Conservation (phyloP, 2,113 vertebrate genomes). For the Physeter macrocephalus region DNA sequence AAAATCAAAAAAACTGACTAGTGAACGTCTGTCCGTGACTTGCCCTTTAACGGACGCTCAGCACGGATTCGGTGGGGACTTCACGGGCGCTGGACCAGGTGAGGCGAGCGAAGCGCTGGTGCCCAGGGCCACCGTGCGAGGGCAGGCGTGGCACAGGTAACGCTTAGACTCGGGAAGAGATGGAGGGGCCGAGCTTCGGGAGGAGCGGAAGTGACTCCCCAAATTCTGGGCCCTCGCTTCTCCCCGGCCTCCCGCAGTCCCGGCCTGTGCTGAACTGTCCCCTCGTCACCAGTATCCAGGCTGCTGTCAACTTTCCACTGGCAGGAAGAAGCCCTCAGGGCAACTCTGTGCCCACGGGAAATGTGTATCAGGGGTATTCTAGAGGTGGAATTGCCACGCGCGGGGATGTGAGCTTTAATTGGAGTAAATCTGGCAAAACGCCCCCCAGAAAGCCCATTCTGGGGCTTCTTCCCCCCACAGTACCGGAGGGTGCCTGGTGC, state of each 20-base stretch:
- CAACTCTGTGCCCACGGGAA: rapidly evolving
- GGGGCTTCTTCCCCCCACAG: background rate
- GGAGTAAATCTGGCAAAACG: background rate
- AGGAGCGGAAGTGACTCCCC: background rate
- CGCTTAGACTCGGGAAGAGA: rapidly evolving
- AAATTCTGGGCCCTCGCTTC: rapidly evolving
- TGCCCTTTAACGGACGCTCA: rapidly evolving
- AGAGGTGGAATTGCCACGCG: rapidly evolving
- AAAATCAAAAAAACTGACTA: no score
- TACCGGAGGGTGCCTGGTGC: rapidly evolving
- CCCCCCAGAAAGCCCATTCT: background rate
- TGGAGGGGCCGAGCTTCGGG: rapidly evolving
- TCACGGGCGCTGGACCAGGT: rapidly evolving
- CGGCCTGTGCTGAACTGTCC: rapidly evolving
- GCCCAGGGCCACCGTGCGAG: rapidly evolving
- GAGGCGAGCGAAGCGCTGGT: rapidly evolving
- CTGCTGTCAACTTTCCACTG: rapidly evolving
- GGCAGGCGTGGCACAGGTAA: rapidly evolving
- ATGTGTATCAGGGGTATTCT: no score
- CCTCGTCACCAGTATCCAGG: background rate
- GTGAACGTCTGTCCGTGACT: background rate
- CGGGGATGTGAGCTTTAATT: background rate
- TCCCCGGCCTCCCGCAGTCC: rapidly evolving
- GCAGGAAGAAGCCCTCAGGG: background rate
- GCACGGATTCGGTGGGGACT: background rate